Percentiles rank a stretch among this genome's conserved stretches.
phyloP scores from a whole-genome alignment of 2,113 vertebrate genomes.

The Podarcis cretensis region DNA sequence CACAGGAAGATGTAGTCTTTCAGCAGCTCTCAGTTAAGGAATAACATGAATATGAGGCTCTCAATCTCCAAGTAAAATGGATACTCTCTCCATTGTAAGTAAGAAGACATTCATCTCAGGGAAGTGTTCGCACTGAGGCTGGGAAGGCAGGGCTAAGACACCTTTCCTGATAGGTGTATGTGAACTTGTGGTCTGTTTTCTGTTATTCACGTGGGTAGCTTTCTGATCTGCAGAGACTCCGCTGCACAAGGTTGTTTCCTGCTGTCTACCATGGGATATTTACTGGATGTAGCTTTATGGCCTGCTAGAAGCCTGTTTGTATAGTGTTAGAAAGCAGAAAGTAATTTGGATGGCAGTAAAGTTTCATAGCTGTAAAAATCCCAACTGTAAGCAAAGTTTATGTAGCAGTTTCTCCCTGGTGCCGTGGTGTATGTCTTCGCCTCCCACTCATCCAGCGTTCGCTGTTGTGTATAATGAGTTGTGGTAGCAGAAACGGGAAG shows the following conservation, averaged over 20 bases:
- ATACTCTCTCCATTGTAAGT: not conserved
- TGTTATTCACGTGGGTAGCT: not conserved
- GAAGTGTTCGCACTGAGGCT: not conserved
- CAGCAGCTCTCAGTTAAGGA: not conserved
- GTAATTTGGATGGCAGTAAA: not conserved
- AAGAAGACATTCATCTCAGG: not conserved
- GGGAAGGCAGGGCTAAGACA: not conserved
- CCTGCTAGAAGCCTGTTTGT: not conserved
- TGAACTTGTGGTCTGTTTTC: not conserved
- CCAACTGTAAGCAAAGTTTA: not conserved
- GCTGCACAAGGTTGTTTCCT: not conserved
- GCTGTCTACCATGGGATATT: not conserved
- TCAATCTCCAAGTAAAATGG: not conserved
- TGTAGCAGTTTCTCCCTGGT: not conserved
- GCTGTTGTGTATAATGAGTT: not conserved
- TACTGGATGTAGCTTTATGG: not conserved
- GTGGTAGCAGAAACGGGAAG: not conserved
- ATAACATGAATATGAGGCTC: not conserved
- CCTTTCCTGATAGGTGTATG: not conserved
- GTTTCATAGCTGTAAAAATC: not conserved
- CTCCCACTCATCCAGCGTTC: not conserved
- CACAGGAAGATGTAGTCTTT: not conserved
- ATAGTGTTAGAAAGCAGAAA: not conserved
- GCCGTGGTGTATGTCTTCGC: not conserved
- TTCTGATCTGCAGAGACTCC: not conserved